Conservation (phyloP, 2,797 vertebrate genomes). For the Phaenicophaeus curvirostris region DNA sequence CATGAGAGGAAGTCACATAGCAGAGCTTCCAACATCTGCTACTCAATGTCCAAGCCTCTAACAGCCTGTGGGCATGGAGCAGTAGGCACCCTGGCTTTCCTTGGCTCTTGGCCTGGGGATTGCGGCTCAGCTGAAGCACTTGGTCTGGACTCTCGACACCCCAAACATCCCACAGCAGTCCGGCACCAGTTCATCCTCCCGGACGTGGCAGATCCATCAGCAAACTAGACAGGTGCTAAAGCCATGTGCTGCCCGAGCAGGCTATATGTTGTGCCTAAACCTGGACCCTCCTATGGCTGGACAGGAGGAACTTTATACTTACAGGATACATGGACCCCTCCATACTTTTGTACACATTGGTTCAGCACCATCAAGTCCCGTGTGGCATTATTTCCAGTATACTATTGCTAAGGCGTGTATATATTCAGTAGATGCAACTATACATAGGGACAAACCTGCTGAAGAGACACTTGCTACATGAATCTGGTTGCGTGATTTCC, state of each 20-base stretch:
- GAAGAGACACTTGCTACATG: conserved; percentile 3
- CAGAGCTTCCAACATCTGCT: not conserved
- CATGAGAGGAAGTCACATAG: not conserved
- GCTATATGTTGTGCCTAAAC: not conserved
- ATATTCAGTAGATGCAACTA: conserved; percentile 43
- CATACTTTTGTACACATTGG: not conserved
- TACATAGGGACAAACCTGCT: conserved; percentile 19
- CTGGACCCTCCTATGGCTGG: accelerated
- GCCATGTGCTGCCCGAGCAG: not conserved
- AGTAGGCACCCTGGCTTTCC: not conserved
- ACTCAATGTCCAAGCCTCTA: not conserved
- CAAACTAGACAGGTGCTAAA: not conserved
- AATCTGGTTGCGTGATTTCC: not conserved
- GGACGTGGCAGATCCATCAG: accelerated
- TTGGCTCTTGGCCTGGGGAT: not conserved
- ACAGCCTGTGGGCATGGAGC: accelerated
- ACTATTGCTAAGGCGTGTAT: conserved; percentile 25
- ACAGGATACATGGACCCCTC: not conserved
- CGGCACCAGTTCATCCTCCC: accelerated
- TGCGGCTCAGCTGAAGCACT: not conserved
- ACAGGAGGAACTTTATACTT: not conserved
- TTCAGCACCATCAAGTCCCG: not conserved
- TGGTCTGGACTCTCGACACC: not conserved
- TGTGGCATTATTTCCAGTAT: not conserved
- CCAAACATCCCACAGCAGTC: not conserved